Percentiles rank a stretch among this genome's conserved stretches.
These are phyloP conservation scores for Porites lobata DNA, from an alignment of 92 coral and sea anemone genomes.

Conservation along the genomic window DNA sequence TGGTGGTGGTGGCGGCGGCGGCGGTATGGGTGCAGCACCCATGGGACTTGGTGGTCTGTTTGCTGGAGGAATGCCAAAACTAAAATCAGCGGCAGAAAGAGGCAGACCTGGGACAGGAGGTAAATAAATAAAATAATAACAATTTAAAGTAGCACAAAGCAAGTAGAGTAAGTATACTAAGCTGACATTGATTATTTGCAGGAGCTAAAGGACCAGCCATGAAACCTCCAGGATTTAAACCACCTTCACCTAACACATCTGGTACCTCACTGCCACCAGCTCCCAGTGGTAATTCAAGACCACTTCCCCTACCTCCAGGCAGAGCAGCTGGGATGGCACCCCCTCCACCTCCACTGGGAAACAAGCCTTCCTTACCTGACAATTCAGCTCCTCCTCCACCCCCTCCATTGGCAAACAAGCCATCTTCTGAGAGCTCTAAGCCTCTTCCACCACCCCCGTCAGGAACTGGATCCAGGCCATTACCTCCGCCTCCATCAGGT, in stretches of 20 bases:
- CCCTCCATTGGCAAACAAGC: slow-evolving; percentile 65
- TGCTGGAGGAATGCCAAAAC: slow-evolving; percentile 99
- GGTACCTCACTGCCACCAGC: slow-evolving; percentile 52
- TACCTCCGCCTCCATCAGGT: slow-evolving; percentile 71
- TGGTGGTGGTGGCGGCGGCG: slow-evolving; percentile 74
- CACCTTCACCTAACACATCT: slow-evolving; percentile 70
- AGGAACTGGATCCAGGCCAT: slow-evolving; percentile 72
- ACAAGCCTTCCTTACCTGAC: slow-evolving; percentile 38
- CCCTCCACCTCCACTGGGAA: slow-evolving; percentile 77
- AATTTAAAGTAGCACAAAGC: too few species aligned
- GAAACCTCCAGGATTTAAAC: slow-evolving; percentile 90
- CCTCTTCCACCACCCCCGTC: slow-evolving; percentile 96
- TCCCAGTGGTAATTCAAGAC: slow-evolving; percentile 66
- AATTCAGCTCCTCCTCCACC: slow-evolving; percentile 77
- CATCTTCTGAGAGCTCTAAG: slow-evolving; percentile 76
- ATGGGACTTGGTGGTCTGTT: slow-evolving; percentile 89
- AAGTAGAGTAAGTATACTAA: too few species aligned
- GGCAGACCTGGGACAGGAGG: slow-evolving; percentile 85
- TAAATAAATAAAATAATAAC: background rate
- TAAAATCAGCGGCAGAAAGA: slow-evolving; percentile 88
- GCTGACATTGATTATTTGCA: background rate
- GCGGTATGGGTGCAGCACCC: slow-evolving; percentile 75
- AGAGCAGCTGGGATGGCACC: slow-evolving; percentile 68
- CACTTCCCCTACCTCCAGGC: slow-evolving; percentile 90
- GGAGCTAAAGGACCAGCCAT: slow-evolving; percentile 86